phyloP scores from a whole-genome alignment of 2,888 invertebrate species.

The Hoplodrina ambigua region DNA sequence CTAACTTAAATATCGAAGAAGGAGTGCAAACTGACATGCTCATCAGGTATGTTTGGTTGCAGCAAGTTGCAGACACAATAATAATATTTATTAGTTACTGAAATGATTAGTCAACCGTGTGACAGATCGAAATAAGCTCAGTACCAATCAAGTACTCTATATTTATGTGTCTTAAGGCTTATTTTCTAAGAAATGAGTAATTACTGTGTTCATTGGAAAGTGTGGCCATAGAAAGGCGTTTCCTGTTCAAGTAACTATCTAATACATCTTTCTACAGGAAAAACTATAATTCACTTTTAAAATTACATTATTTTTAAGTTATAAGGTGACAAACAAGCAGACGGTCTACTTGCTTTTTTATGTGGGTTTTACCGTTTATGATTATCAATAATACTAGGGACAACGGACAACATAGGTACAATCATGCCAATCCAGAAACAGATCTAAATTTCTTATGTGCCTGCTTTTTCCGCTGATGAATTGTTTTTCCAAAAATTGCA shows the following conservation, averaged over 20 bases:
- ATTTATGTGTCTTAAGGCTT: constrained; percentile 2
- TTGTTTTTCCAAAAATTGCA: too few species aligned
- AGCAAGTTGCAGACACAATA: background rate
- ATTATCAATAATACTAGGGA: too few species aligned
- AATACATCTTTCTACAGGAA: background rate
- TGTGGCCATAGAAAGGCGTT: constrained; percentile 34
- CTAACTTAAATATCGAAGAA: background rate
- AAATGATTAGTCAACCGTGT: background rate
- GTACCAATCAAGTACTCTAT: background rate
- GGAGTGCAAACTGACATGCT: background rate
- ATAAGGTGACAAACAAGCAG: background rate
- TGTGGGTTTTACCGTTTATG: too few species aligned
- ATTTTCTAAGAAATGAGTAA: constrained; percentile 41
- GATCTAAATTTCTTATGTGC: too few species aligned
- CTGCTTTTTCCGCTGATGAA: too few species aligned
- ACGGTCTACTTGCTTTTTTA: too few species aligned
- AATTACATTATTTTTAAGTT: background rate
- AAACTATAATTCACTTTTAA: background rate
- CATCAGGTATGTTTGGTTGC: background rate
- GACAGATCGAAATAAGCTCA: constrained; percentile 6
- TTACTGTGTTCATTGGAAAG: constrained; percentile 46
- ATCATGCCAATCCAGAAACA: background rate
- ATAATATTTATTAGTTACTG: background rate
- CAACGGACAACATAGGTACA: too few species aligned
- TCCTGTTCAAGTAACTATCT: background rate